Conservation (phyloP, 2,797 vertebrate species). For the Numenius phaeopus region DNA sequence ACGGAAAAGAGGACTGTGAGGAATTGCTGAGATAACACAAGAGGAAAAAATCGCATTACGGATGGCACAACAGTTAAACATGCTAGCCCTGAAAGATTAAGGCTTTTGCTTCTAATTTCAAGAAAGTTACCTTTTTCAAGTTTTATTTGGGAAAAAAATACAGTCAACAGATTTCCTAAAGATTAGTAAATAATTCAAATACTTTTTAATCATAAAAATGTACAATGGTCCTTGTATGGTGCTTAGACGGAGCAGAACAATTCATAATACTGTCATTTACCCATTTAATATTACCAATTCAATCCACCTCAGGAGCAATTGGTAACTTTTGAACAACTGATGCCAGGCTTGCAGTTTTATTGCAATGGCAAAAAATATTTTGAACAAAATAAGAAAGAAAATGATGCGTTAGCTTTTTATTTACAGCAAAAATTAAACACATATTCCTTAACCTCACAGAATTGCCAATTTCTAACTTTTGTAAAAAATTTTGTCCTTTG, state of each 20-base stretch:
- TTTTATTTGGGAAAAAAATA: constrained; percentile 18
- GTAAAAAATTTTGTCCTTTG: background rate
- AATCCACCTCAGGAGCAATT: background rate
- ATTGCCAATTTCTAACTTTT: background rate
- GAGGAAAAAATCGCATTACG: background rate
- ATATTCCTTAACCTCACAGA: background rate
- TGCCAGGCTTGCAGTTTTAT: background rate
- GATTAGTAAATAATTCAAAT: constrained; percentile 13
- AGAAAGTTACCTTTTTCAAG: constrained; percentile 46
- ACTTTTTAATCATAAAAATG: background rate
- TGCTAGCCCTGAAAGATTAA: constrained; percentile 25
- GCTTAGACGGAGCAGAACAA: background rate
- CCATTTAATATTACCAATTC: background rate
- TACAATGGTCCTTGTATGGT: background rate
- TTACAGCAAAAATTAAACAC: background rate
- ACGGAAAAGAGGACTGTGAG: constrained; percentile 25
- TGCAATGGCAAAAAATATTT: background rate
- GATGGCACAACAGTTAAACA: background rate
- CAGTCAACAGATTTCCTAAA: constrained; percentile 3
- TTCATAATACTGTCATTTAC: background rate
- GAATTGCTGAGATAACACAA: constrained; percentile 64
- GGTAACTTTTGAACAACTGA: background rate
- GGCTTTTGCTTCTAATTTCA: constrained; percentile 52
- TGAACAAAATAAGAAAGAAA: background rate
- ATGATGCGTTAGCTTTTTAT: background rate